phyloP scores from a whole-genome alignment of 2,888 invertebrate species.

The Drosophila rellima region DNA sequence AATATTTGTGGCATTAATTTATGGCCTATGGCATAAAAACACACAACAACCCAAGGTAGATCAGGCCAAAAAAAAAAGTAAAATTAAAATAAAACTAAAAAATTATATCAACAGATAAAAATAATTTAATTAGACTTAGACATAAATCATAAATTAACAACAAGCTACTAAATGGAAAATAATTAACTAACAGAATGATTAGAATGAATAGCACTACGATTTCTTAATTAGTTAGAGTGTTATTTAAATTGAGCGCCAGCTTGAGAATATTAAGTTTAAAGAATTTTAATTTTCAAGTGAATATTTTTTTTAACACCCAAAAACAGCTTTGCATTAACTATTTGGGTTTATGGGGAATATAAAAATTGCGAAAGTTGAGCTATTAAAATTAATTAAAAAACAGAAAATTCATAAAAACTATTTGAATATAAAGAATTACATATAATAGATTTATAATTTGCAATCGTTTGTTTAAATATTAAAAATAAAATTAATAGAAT shows the following conservation, averaged over 20 bases:
- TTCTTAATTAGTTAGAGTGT: constrained; percentile 2
- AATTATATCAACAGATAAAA: constrained; percentile 27
- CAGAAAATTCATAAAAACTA: not conserved
- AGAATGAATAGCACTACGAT: no score
- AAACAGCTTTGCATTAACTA: constrained; percentile 9
- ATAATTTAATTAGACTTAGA: constrained; percentile 35
- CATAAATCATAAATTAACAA: constrained; percentile 20
- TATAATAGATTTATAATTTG: not conserved
- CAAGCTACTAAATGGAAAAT: not conserved
- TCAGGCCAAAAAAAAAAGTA: constrained; percentile 22
- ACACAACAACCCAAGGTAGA: constrained; percentile 32
- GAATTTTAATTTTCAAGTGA: not conserved
- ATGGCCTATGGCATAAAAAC: constrained; percentile 69
- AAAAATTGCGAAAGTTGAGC: not conserved
- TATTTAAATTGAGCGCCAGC: not conserved
- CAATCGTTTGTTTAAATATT: not conserved
- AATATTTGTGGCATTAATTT: constrained; percentile 71
- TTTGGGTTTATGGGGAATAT: not conserved
- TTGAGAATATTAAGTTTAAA: no score
- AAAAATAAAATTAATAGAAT: not conserved
- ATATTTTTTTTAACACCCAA: not conserved
- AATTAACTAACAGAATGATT: constrained; percentile 16
- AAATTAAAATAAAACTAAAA: constrained; percentile 24
- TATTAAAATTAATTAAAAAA: not conserved
- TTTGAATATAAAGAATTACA: not conserved